Base-by-base conservation (phyloP, 2,113 vertebrate species). In the Oenanthe melanoleuca region DNA sequence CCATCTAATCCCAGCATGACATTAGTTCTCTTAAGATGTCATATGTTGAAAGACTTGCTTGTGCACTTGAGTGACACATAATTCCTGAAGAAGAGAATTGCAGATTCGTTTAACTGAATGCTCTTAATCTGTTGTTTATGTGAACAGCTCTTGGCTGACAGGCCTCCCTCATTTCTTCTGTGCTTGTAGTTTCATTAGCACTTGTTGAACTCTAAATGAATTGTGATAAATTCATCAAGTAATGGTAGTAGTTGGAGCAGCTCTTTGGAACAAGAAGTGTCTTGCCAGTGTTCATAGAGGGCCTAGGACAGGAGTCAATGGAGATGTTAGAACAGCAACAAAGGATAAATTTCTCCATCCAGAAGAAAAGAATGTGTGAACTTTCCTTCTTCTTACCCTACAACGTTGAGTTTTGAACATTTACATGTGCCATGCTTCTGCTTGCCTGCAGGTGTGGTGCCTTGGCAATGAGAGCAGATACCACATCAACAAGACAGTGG, bases 401-500 rank as follows among this genome's bases (percentile, higher is more conserved):
- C 5, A 24, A 24, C 19, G 2, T 5, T 77, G 61, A 50, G 55
- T 38, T 83, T 53, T 56, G 55, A 74, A 21, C 61, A 8, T 10
- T 70, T 50, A 20, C 14, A 4, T 3, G 3, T 31, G 33, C 44
- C 28, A 5, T 57, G 26, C 5, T 0, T 59, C 92, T 95, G 12
- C 45, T 87, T 81, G 45, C 65, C 85, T 86, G 38, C 96, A 99
- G 99, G 98, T 99, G 86, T 99, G 99, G 99, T 99, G 99, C 95
- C 98, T 99, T 71, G 99, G 99, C 80, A 99, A 99, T 65, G 99
- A 99, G 96, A 99, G 98, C 47, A 96, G 98, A 25, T 99, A 99
- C 96, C 99, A 99, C 55, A 98, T 99, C 59, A 99, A 99, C 98
- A 99, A 98, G 72, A 99, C 99, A 0, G 99, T 99, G 17, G 99